These are phyloP conservation scores for Acanthopagrus latus DNA, from an alignment of 2,797 vertebrate genomes.

Conservation along the genomic window DNA sequence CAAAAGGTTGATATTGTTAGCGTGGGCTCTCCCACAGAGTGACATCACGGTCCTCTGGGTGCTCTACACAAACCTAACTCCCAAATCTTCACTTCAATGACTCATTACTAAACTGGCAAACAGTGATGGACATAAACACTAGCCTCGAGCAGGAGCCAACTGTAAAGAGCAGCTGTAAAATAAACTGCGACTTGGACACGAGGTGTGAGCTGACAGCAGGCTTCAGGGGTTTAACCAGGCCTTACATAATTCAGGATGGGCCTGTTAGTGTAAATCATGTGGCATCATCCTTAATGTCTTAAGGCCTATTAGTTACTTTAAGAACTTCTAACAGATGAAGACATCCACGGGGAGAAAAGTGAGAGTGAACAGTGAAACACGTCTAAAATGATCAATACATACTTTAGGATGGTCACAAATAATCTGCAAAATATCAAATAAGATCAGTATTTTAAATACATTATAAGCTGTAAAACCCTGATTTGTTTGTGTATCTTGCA, in stretches of 20 bases:
- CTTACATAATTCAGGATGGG: not conserved
- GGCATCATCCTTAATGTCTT: conserved; percentile 10
- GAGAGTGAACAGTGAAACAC: not conserved
- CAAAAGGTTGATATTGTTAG: conserved; percentile 56
- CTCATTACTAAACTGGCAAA: conserved; percentile 46
- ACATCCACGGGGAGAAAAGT: not conserved
- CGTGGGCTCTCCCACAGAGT: conserved; percentile 27
- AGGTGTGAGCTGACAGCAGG: not conserved
- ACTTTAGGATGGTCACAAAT: not conserved
- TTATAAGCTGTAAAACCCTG: not conserved
- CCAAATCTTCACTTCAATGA: conserved; percentile 41
- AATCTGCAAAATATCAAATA: not conserved
- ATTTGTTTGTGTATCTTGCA: not conserved
- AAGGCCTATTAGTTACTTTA: not conserved
- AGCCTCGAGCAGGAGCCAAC: conserved; percentile 1
- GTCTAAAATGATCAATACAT: not conserved
- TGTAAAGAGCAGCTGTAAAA: conserved; percentile 28
- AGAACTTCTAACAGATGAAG: not conserved
- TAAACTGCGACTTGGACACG: conserved; percentile 10
- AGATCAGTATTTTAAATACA: not conserved
- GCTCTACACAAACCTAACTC: conserved; percentile 24
- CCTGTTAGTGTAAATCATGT: conserved; percentile 2
- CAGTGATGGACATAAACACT: conserved; percentile 31
- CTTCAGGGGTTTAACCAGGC: conserved; percentile 23
- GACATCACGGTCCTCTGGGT: conserved; percentile 35